phyloP scores from a whole-genome alignment of 1,140 invertebrate species.

The Drosophila pectinifera region DNA sequence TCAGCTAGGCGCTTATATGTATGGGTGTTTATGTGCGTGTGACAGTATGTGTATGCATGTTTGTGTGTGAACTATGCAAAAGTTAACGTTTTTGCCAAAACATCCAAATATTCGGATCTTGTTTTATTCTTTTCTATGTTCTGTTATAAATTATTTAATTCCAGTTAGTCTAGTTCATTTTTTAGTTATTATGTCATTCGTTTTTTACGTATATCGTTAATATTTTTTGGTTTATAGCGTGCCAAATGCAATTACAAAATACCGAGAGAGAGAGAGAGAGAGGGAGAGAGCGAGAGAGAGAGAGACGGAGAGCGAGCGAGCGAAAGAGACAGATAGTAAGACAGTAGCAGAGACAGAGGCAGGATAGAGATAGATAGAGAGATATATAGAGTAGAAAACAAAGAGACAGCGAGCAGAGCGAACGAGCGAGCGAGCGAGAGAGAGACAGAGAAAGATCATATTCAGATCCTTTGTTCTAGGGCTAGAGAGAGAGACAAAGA shows the following conservation, averaged over 20 bases:
- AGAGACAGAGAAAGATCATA: constrained; percentile 57
- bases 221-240: constrained; percentile 57
- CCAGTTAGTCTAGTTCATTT: constrained; percentile 39
- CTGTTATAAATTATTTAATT: constrained; percentile 15
- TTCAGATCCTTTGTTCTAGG: constrained; percentile 43
- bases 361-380: constrained; percentile 20
- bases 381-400: constrained; percentile 19
- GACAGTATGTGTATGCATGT: constrained; percentile 30
- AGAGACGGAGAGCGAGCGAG: constrained; percentile 25
- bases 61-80: constrained; percentile 75
- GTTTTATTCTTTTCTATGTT: constrained; percentile 39
- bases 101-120: constrained; percentile 31
- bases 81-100: constrained; percentile 58
- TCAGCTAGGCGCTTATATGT: constrained; percentile 35
- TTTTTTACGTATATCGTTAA: constrained; percentile 38
- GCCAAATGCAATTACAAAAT: constrained; percentile 64
- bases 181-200: constrained; percentile 46
- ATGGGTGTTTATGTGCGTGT: constrained; percentile 18
- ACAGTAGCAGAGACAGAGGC: constrained; percentile 40
- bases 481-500: constrained; percentile 35
- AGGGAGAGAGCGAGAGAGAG: constrained; percentile 28
- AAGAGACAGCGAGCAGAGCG: constrained; percentile 68
- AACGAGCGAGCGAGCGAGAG: constrained; percentile 59
- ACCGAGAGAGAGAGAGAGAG: constrained; percentile 53
- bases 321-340: constrained; percentile 36